A percentile compares a stretch with the other conserved stretches of the same genome.
These are phyloP conservation scores for Mythimna pallens DNA, from an alignment of 2,888 invertebrate species.

Conservation along the genomic window DNA sequence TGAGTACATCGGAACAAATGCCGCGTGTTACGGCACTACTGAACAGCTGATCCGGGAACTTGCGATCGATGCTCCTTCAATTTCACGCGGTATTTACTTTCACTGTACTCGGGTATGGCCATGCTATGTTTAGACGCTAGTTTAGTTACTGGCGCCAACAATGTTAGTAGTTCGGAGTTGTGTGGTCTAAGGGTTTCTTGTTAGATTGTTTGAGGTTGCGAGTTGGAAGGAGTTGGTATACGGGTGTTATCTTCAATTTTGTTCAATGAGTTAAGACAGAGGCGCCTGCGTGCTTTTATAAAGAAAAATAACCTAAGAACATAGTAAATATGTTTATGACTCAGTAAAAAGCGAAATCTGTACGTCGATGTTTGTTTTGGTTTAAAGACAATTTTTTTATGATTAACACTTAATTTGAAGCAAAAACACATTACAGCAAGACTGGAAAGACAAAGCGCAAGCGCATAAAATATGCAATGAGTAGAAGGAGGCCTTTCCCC, in stretches of 20 bases:
- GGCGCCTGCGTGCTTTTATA: neutral
- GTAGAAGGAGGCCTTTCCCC: neutral
- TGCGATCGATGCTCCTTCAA: conserved; percentile 78
- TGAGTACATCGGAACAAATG: conserved; percentile 63
- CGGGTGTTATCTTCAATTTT: neutral
- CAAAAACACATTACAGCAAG: too few species aligned
- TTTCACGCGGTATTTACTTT: conserved; percentile 83
- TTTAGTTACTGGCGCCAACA: conserved; percentile 41
- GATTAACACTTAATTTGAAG: too few species aligned
- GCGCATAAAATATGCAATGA: neutral
- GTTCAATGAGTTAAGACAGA: neutral
- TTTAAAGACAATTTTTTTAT: neutral
- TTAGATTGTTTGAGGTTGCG: conserved; percentile 19
- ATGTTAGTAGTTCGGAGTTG: conserved; percentile 26
- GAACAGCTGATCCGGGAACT: conserved; percentile 69
- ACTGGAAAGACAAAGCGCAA: neutral
- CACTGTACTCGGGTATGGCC: conserved; percentile 69
- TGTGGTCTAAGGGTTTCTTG: conserved; percentile 27
- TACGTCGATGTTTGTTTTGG: neutral
- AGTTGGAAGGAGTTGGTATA: conserved; percentile 21
- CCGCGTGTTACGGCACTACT: conserved; percentile 59
- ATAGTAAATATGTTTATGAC: neutral
- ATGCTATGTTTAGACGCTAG: conserved; percentile 62
- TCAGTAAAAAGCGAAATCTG: neutral
- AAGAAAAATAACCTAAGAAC: neutral